phyloP scores from a whole-genome alignment of 2,113 vertebrate genomes.

The Aix galericulata region DNA sequence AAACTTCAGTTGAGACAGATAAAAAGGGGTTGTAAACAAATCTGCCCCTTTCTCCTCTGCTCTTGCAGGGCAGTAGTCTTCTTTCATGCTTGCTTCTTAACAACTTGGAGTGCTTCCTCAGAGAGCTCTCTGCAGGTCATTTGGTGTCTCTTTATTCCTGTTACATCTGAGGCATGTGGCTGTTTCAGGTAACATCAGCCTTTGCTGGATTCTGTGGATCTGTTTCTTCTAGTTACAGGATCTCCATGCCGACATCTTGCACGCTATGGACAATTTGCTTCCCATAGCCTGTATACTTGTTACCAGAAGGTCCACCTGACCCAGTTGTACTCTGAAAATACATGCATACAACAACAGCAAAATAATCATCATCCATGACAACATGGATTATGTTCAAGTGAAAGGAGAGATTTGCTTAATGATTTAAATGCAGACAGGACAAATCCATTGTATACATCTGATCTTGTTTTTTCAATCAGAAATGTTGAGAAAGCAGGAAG shows the following conservation, averaged over 20 bases:
- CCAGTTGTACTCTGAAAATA: not conserved
- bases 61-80: not conserved
- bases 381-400: not conserved
- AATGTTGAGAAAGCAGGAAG: not conserved
- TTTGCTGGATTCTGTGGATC: not conserved
- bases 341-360: not conserved
- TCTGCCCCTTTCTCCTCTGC: not conserved
- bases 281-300: not conserved
- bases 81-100: not conserved
- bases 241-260: not conserved
- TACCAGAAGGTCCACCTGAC: not conserved
- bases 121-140: not conserved
- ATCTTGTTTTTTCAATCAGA: not conserved
- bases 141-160: not conserved
- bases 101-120: not conserved
- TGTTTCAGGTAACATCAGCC: not conserved
- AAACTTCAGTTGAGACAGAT: not conserved
- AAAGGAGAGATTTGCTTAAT: not conserved
- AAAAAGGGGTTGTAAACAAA: not conserved
- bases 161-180: not conserved
- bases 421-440: not conserved
- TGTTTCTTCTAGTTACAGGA: not conserved
- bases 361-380: not conserved
- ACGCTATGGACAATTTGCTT: not conserved
- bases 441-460: not conserved